Percentiles rank a stretch among this genome's conserved stretches.
Conservation (phyloP, 2,888 invertebrate species). For the Myopa tessellatipennis region DNA sequence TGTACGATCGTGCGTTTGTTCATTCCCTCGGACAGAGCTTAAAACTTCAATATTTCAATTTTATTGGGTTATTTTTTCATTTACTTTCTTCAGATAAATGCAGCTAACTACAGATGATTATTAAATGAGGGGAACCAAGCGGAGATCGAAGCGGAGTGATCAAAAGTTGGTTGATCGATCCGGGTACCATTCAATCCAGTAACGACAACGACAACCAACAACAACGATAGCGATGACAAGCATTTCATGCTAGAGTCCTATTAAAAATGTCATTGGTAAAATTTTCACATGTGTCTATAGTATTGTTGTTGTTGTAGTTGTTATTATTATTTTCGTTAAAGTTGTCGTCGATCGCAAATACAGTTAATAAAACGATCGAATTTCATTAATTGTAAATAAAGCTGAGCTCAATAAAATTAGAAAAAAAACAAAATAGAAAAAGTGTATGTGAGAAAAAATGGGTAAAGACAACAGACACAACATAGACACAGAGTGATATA, state of each 20-base stretch:
- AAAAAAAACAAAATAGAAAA: constrained; percentile 23
- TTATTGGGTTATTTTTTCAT: no score
- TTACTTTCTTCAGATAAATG: no score
- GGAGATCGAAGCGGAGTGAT: background rate
- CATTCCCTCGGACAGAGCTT: no score
- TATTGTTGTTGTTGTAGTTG: constrained; percentile 15
- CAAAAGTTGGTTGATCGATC: constrained; percentile 26
- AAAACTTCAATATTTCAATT: no score
- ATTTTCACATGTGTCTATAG: constrained; percentile 17
- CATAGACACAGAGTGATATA: no score
- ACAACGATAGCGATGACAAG: background rate
- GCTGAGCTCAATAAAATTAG: constrained; percentile 47
- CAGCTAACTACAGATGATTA: background rate
- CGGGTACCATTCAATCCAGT: background rate
- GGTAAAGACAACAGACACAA: constrained; percentile 38
- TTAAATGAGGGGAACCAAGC: no score
- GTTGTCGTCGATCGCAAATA: constrained; percentile 47
- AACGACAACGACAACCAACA: no score
- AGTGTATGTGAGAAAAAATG: constrained; percentile 50
- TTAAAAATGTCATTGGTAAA: constrained; percentile 41
- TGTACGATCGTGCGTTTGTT: background rate
- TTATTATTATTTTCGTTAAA: constrained; percentile 11
- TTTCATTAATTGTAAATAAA: constrained; percentile 62
- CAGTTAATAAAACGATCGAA: constrained; percentile 63
- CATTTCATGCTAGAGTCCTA: constrained; percentile 37